phyloP scores from a whole-genome alignment of 2,797 vertebrate genomes.

The Nasua narica region DNA sequence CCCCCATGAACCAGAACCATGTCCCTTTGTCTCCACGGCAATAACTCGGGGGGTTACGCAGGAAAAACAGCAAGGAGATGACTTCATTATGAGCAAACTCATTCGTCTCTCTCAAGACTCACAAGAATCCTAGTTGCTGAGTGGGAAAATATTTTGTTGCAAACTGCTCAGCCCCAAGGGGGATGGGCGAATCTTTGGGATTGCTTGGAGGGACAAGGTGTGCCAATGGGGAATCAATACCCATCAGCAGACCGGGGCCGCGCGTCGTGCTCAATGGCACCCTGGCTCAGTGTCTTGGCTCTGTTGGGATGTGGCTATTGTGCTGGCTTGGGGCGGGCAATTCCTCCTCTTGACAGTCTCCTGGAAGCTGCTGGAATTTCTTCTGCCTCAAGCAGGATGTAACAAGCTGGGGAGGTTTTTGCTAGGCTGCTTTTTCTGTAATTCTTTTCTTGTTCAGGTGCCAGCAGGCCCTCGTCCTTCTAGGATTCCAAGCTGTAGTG shows the following conservation, averaged over 20 bases:
- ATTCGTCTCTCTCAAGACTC: constrained; percentile 68
- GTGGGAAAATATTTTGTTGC: constrained; percentile 70
- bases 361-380: constrained; percentile 40
- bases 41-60: constrained; percentile 65
- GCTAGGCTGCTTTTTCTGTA: constrained; percentile 29
- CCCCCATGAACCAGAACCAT: neutral
- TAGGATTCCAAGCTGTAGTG: constrained; percentile 54
- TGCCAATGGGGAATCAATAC: neutral
- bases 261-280: neutral
- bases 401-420: constrained; percentile 36
- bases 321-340: neutral
- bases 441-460: constrained; percentile 35
- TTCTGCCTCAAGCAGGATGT: constrained; percentile 53
- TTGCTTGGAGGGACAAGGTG: neutral
- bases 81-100: constrained; percentile 72
- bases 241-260: too few species aligned
- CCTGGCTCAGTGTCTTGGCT: neutral
- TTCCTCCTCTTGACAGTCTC: constrained; percentile 43
- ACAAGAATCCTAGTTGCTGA: constrained; percentile 71
- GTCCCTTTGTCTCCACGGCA: constrained; percentile 64
- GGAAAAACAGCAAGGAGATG: constrained; percentile 74
- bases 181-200: neutral
- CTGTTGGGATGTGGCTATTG: neutral
- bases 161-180: constrained; percentile 29
- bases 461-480: constrained; percentile 46